Percentiles rank a stretch among this genome's conserved stretches.
Evolutionary conservation across 2,797 vertebrate genomes (phyloP).

Genomic region (Pseudomugil gertrudae): DNA sequence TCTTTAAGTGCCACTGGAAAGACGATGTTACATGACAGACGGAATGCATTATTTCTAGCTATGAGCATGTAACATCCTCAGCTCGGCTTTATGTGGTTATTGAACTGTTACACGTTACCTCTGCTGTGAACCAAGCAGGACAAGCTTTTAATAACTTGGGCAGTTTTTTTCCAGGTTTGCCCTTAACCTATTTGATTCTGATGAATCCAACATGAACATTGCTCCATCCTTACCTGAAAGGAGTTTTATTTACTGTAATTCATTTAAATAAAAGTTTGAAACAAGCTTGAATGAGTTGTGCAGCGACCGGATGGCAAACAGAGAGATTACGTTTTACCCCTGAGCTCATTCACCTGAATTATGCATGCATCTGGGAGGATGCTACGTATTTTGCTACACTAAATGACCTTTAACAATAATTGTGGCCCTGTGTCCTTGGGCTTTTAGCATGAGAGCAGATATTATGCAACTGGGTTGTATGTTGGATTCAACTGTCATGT

Average conservation of each 20-base stretch:
- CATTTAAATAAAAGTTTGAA: conserved; percentile 35
- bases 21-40: not conserved
- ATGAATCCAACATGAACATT: conserved; percentile 25
- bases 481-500: conserved; percentile 77
- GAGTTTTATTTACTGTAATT: conserved; percentile 41
- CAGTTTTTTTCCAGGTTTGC: conserved; percentile 24
- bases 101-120: conserved; percentile 17
- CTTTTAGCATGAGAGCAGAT: conserved; percentile 60
- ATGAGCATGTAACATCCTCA: not conserved
- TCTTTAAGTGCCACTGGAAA: conserved; percentile 14
- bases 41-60: conserved; percentile 1
- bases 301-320: conserved; percentile 24
- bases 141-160: conserved; percentile 10
- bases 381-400: conserved; percentile 59
- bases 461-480: conserved; percentile 76
- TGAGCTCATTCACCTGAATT: conserved; percentile 64
- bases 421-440: conserved; percentile 74
- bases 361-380: conserved; percentile 63
- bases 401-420: conserved; percentile 83
- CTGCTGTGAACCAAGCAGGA: conserved; percentile 6
- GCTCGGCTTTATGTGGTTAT: not conserved
- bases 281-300: conserved; percentile 22
- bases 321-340: conserved; percentile 62
- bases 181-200: conserved; percentile 30
- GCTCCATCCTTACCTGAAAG: conserved; percentile 26